Evolutionary conservation across 2,888 invertebrate genomes (phyloP).

Genomic region (Drosophila fungiperda): DNA sequence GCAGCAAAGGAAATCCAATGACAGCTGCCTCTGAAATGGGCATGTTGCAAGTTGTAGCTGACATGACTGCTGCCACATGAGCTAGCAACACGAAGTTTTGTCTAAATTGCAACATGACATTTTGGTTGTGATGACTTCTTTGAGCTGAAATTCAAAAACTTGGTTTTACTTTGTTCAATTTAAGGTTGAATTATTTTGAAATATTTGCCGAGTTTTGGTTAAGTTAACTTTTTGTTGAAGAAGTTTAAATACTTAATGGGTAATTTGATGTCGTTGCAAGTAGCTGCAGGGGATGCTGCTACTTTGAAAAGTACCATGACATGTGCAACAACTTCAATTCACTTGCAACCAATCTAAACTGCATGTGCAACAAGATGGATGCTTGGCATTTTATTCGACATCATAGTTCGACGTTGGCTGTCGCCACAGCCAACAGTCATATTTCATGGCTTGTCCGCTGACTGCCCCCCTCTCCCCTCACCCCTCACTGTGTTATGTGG

Average conservation of each 20-base stretch:
- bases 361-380: conserved; percentile 14
- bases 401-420: conserved; percentile 45
- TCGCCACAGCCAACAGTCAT: conserved; percentile 58
- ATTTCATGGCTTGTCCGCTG: conserved; percentile 68
- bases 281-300: background rate
- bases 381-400: conserved; percentile 41
- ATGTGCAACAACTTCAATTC: conserved; percentile 47
- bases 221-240: background rate
- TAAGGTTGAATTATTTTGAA: background rate
- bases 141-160: background rate
- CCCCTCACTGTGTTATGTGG: conserved; percentile 8
- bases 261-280: background rate
- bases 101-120: background rate
- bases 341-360: conserved; percentile 8
- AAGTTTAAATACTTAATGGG: background rate
- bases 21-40: conserved; percentile 51
- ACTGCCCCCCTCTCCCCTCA: background rate
- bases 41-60: conserved; percentile 6
- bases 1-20: conserved; percentile 54
- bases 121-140: background rate
- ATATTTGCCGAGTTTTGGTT: background rate
- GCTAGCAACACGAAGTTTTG: conserved; percentile 3
- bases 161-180: background rate
- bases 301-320: conserved; percentile 16
- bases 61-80: conserved; percentile 19